A percentile compares a stretch with the other conserved stretches of the same genome.
phyloP scores from a whole-genome alignment of 2,888 invertebrate species.

The Siphlonurus alternatus region DNA sequence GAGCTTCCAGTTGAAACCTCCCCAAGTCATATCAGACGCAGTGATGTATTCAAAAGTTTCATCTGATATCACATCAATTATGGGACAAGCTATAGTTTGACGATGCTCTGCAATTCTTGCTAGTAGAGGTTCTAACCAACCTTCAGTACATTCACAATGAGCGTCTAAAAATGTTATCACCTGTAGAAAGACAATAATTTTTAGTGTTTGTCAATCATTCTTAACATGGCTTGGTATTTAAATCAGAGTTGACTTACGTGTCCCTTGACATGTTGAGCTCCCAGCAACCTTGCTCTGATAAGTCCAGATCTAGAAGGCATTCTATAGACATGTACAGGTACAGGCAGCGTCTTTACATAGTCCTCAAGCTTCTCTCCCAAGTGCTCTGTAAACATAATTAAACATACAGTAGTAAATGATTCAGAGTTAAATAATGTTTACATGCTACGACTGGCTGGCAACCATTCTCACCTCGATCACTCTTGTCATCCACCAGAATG shows the following conservation, averaged over 20 bases:
- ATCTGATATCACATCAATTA: slow-evolving; percentile 97
- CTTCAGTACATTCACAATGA: slow-evolving; percentile 95
- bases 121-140: slow-evolving; percentile 94
- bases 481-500: slow-evolving; percentile 94
- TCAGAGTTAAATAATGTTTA: no score
- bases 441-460: neutral
- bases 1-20: slow-evolving; percentile 98
- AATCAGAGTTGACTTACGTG: slow-evolving; percentile 26
- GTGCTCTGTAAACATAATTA: slow-evolving; percentile 68
- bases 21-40: slow-evolving; percentile 99
- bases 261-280: slow-evolving; percentile 82
- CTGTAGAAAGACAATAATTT: neutral
- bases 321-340: slow-evolving; percentile 71
- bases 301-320: slow-evolving; percentile 88
- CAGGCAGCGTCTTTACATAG: slow-evolving; percentile 71
- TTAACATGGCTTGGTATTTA: no score
- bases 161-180: slow-evolving; percentile 95
- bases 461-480: slow-evolving; percentile 57
- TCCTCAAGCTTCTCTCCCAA: slow-evolving; percentile 76
- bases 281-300: slow-evolving; percentile 85
- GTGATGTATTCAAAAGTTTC: slow-evolving; percentile 98
- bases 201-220: no score
- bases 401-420: slow-evolving; percentile 11
- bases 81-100: slow-evolving; percentile 87
- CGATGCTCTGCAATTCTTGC: slow-evolving; percentile 79